Conservation (phyloP, 2,113 vertebrate species). For the Amphilophus citrinellus region DNA sequence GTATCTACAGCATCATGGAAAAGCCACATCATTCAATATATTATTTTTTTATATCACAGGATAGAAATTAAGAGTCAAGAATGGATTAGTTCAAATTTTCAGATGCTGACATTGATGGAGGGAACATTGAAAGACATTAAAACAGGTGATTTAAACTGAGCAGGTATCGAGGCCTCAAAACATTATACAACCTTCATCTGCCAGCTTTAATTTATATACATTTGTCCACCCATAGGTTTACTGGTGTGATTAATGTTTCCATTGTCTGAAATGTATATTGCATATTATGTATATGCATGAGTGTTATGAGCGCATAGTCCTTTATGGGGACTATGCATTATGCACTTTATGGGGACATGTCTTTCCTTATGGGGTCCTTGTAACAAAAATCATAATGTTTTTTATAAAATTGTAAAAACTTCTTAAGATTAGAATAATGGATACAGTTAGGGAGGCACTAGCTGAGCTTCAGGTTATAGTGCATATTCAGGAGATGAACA, state of each 20-base stretch:
- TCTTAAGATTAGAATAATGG: background rate
- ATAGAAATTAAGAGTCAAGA: background rate
- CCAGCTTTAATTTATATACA: slow-evolving; percentile 3
- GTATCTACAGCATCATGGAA: background rate
- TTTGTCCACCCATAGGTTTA: slow-evolving; percentile 6
- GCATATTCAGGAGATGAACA: background rate
- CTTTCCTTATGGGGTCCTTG: background rate
- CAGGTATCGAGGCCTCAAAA: slow-evolving; percentile 12
- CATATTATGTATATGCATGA: background rate
- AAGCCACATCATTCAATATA: background rate
- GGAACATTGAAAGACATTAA: background rate
- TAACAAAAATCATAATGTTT: background rate
- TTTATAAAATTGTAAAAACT: background rate
- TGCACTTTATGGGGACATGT: background rate
- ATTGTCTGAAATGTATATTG: slow-evolving; percentile 25
- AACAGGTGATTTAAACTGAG: background rate
- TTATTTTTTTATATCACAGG: background rate
- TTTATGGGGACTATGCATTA: background rate
- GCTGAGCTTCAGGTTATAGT: background rate
- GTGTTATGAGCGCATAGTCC: background rate
- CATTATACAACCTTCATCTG: background rate
- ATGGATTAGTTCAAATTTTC: background rate
- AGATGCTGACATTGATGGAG: background rate
- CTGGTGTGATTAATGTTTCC: slow-evolving; percentile 9
- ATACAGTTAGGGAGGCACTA: background rate